A percentile compares a stretch with the other conserved stretches of the same genome.
These are phyloP conservation scores for Malaclemys terrapin DNA, from an alignment of 2,113 vertebrate genomes.

Conservation along the genomic window DNA sequence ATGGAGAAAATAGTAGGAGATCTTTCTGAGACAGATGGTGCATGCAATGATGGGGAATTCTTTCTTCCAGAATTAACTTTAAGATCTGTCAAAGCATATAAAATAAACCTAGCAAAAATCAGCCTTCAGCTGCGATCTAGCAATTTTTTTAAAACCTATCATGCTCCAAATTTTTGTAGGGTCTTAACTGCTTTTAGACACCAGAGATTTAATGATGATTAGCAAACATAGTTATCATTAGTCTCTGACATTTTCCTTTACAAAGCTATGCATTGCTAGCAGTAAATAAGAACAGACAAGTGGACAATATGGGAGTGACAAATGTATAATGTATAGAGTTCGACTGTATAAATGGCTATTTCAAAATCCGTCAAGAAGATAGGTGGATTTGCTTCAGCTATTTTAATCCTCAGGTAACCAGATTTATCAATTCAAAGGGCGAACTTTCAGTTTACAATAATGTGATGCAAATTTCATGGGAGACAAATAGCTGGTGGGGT, in stretches of 20 bases:
- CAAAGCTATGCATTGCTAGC: not conserved
- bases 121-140: not conserved
- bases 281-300: not conserved
- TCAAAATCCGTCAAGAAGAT: constrained; percentile 54
- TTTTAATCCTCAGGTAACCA: constrained; percentile 35
- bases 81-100: constrained; percentile 10
- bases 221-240: constrained; percentile 22
- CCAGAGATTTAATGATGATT: constrained; percentile 43
- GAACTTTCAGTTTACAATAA: constrained; percentile 42
- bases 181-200: constrained; percentile 20
- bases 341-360: constrained; percentile 30
- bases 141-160: constrained; percentile 14
- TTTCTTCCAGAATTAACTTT: constrained; percentile 31
- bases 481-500: constrained; percentile 34
- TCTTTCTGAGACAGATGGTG: constrained; percentile 50
- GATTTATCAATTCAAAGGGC: constrained; percentile 39
- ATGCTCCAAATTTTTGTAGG: not conserved
- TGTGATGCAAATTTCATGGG: not conserved
- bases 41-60: constrained; percentile 28
- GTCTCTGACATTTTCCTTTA: constrained; percentile 34
- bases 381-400: constrained; percentile 4
- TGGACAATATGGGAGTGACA: constrained; percentile 38
- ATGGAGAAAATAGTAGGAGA: not conserved
- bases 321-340: constrained; percentile 26
- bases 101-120: not conserved